Base-by-base conservation (phyloP, 2,113 vertebrate genomes). In the Neomonachus schauinslandi region DNA sequence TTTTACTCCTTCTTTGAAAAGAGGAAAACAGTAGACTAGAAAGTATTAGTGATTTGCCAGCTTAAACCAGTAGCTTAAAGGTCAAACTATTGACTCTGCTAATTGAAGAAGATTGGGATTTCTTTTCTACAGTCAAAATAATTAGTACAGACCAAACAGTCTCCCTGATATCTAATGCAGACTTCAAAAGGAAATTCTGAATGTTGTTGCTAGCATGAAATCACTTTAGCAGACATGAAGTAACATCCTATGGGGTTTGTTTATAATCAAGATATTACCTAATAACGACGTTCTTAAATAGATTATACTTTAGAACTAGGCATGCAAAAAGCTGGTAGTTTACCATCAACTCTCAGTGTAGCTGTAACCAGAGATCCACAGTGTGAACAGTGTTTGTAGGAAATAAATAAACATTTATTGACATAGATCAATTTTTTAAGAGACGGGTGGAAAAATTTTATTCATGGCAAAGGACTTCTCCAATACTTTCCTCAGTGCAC, bases 101-200 rank as follows among this genome's bases (percentile, higher is more conserved):
- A 90, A 81, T 89, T 89, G 76, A 95, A 95, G 90, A 93, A 95
- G 83, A 26, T 49, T 90, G 49, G 12, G 12, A 13, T 67, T 77
- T 90, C 24, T 83, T 46, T 96, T 69, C 83, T 49, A 72, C 3
- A 91, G 53, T 1, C 61, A 88, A 91, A 91, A 91, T 84, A 91
- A 88, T 76, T 77, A 65, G 39, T 55, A 96, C 7, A 84, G 24
- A 19, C 11, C n/a, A 65, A 88, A 94, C 11, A 42, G n/a, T 53
- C 22, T 57, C 36, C 61, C 26, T 91, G 24, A 91, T 88, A 82
- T 24, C 26, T 83, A 39, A 79, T 10, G 15, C 16, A 72, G 5
- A 63, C 82, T 63, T 59, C n/a, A 65, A 96, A 82, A 65, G 13
- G 51, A 95, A n/a, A 88, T 84, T 91, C 46, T 84, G 28, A 93